Base-by-base conservation (phyloP, 2,797 vertebrate genomes). In the Botia kubotai region DNA sequence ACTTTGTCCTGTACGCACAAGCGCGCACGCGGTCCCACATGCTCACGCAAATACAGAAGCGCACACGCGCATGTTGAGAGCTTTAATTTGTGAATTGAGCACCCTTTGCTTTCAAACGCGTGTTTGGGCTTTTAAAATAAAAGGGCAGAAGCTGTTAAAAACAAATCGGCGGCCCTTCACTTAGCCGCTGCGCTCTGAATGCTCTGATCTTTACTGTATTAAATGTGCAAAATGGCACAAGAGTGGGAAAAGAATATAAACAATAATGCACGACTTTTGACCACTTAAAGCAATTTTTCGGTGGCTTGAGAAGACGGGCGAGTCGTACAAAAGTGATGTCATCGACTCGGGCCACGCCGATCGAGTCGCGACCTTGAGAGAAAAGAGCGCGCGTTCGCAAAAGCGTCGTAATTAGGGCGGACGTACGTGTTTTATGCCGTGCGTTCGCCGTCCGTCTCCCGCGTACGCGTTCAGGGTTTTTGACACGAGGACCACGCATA, bases 401-500 rank as follows among this genome's bases (percentile, higher is more conserved):
- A 68, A 75, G 70, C 82, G 65, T 57, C 39, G 72, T 75, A 84
- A 80, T 82, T 75, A 82, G 67, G 50, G 67, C 6, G 14, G 67
- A 55, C 17, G 52, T n/a, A 2, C 50, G 55, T 48, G 39, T 70
- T 55, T 19, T 46, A 70, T 39, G 55, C 19, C 10, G 68, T 17
- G 4, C 26, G 62, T 83, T 72, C 23, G 19, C 70, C 39, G 66
- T 79, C 75, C 74, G 80, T 77, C 33, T 79, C 72, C 60, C 46
- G 43, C 53, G 80, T 79, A 79, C 55, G 23, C 75, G 77, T 72
- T 81, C 62, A 83, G 68, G 29, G 62, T 85, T 66, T 77, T 69
- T 80, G 73, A 79, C 72, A 83, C n/a, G 26, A 86, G 77, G 74
- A 81, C 36, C 77, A 58, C 57, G 73, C 75, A 79, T 78, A 81